Evolutionary conservation across 2,113 vertebrate genomes (phyloP), one percentile per base, ranked within the genome.

Genomic region (Nestor notabilis): DNA sequence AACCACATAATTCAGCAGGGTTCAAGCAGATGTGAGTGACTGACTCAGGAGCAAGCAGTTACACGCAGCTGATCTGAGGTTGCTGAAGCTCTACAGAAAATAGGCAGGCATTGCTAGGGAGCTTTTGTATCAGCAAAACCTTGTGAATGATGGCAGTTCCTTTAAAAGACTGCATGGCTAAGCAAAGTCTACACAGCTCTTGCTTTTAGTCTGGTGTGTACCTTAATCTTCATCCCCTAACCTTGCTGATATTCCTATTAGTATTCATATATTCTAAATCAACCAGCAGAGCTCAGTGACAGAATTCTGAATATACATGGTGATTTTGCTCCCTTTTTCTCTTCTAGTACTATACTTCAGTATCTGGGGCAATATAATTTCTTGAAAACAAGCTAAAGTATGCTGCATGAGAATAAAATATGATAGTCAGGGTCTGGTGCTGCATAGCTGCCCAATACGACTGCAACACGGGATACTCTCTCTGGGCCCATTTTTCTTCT

Each of bases 201-300:
- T 1, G 0, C 17, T 86, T 76, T 61, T 37, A 80, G 41, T 11
- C 10, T 1, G 0, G 5, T 13, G 18, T 13, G 18, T 82, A 39
- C 41, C 61, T 84, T 49, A 35, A 69, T 7, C 21, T 55, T 91
- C 3, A 0, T 33, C n/a, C 53, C 53, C 56, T 7, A 52, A 18
- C 11, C 13, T 68, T 69, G 33, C 25, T 87, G 35, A 52, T 20
- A 65, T 44, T 91, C 20, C 35, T 56, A 44, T 20, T 39, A 41
- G 41, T 28, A 61, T 58, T 76, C 52, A 58, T 53, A 83, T 87
- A 87, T 65, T 89, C 61, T 65, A 69, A 31, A 87, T 61, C 74
- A 82, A 47, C 24, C 72, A 60, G 39, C 82, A 44, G 27, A 89
- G 44, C 29, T 71, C 72, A 55, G 64, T 37, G 68, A 82, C 35